Percentiles rank a stretch among this genome's conserved stretches.
phyloP scores from a whole-genome alignment of 35 echinoderm and acorn worm species.

The Strongylocentrotus purpuratus region DNA sequence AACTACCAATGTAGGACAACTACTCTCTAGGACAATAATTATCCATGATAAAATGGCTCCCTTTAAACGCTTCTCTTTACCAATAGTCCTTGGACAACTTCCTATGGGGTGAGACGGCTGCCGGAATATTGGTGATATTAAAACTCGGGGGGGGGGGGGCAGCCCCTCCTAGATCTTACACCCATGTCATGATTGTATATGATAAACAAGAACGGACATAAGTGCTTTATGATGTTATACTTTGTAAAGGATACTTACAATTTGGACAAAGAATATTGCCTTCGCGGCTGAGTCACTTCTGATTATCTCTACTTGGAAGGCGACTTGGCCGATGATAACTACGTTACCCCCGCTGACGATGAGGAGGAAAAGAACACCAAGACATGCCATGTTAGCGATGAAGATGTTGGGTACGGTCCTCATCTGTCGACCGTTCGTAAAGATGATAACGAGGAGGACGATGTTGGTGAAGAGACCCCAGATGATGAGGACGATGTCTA shows the following conservation, averaged over 20 bases:
- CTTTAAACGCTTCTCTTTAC: background rate
- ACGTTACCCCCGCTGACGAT: background rate
- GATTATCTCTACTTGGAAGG: background rate
- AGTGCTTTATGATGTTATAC: background rate
- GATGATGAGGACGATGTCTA: constrained; percentile 13
- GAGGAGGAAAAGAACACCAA: background rate
- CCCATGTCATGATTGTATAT: background rate
- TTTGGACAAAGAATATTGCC: background rate
- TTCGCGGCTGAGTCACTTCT: background rate
- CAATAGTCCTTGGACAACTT: background rate
- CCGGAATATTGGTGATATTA: background rate
- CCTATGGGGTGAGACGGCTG: background rate
- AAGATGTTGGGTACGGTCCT: constrained; percentile 41
- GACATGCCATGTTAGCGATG: constrained; percentile 22
- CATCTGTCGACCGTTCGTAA: constrained; percentile 28
- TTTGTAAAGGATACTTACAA: background rate
- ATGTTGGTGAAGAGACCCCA: constrained; percentile 17
- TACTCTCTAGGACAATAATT: background rate
- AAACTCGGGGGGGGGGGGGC: background rate
- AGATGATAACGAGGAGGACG: constrained; percentile 13
- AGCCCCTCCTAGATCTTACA: too few relatives aligned
- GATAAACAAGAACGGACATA: too few relatives aligned
- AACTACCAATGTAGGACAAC: background rate
- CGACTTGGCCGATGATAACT: background rate
- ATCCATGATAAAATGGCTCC: background rate